Base-by-base conservation (phyloP, 1,140 invertebrate species). In the Lucilia sericata region DNA sequence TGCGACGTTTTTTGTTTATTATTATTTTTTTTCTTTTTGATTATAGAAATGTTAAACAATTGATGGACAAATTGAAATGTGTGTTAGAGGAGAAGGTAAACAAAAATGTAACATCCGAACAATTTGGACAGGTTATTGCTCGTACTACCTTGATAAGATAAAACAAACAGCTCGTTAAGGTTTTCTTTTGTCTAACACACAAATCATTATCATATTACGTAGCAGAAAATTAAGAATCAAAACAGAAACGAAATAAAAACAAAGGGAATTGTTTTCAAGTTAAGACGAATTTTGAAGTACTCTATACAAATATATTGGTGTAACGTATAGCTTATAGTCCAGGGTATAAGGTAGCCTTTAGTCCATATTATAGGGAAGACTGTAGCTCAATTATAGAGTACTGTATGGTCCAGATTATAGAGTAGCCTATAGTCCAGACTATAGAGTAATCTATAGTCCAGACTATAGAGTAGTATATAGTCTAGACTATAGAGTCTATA, bases 201-300 rank as follows among this genome's bases (percentile, higher is more conserved):
- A 4, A 55, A 42, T 42, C 42, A 42, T 42, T 42, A 42, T 42
- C 42, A 42, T 25, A 70, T 70, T 19, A 21, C 65, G 21, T 70
- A 21, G 65, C 19, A 70, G 65, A 70, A 70, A 70, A 25, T 19
- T 3, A 70, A 70, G 65, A 70, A 70, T 70, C 65, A 70, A 70
- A 70, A 70, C 65, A 70, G n/a, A 70, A 19, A 19, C 5, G n/a
- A 70, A 70, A 70, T n/a, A 70, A 70, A 70, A 70, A 70, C 65
- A 70, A n/a, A 42, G 42, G 42, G 10, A 42, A 42, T 42, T 42
- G 5, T 42, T 8, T 42, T 7, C 5, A 42, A 42, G 10, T 42
- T 42, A 10, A 42, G 10, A 42, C 42, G 42, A 42, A 42, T 42
- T 42, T 42, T 7, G 42, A 8, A 10, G 42, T 42, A 42, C 2